Percentiles rank a stretch among this genome's conserved stretches.
Conservation (phyloP, 2,888 invertebrate species). For the Ypsolopha scabrella region DNA sequence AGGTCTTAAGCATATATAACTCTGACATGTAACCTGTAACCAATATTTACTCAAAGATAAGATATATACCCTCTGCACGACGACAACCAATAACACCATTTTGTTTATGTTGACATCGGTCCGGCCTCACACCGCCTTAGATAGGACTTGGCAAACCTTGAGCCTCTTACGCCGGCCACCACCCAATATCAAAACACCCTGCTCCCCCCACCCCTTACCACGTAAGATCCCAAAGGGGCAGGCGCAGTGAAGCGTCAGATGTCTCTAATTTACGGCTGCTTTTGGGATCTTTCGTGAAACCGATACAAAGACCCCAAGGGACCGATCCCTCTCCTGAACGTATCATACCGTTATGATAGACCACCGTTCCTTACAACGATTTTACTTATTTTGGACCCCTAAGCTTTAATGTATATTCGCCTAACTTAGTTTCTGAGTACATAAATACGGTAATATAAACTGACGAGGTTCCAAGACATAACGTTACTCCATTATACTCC, state of each 20-base stretch:
- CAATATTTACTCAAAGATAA: slow-evolving; percentile 49
- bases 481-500: too few relatives aligned
- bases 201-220: not conserved
- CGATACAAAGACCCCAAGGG: slow-evolving; percentile 28
- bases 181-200: not conserved
- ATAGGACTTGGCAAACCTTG: not conserved
- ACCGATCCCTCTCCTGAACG: slow-evolving; percentile 26
- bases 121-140: slow-evolving; percentile 22
- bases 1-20: too few relatives aligned
- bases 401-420: too few relatives aligned
- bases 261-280: slow-evolving; percentile 20
- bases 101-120: slow-evolving; percentile 61
- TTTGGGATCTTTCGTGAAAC: slow-evolving; percentile 24
- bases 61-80: slow-evolving; percentile 20
- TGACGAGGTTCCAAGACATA: too few relatives aligned
- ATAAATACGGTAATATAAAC: too few relatives aligned
- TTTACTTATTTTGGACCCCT: too few relatives aligned
- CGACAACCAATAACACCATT: slow-evolving; percentile 48
- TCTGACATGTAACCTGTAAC: slow-evolving; percentile 13
- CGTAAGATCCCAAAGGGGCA: not conserved
- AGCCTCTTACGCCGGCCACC: not conserved
- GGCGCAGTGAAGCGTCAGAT: slow-evolving; percentile 5
- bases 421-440: too few relatives aligned
- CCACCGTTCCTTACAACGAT: slow-evolving; percentile 10
- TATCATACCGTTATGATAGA: slow-evolving; percentile 31